Evolutionary conservation across 2,113 vertebrate species (phyloP).

Genomic region (Lagopus muta): DNA sequence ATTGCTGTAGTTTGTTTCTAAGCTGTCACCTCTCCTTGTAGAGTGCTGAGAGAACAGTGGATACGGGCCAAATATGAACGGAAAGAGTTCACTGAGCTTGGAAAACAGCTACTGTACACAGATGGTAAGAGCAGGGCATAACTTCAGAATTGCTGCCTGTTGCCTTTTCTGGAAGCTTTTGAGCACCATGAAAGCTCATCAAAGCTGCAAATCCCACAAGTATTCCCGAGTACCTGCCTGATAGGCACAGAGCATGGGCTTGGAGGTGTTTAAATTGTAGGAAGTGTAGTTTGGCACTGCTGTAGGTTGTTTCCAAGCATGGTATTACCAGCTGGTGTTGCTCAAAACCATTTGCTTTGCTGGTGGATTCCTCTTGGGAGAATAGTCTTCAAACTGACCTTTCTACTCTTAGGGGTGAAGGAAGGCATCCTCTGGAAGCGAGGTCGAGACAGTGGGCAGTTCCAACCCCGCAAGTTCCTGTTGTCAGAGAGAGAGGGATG

Average conservation of each 20-base stretch:
- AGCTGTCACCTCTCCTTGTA: slow-evolving; percentile 53
- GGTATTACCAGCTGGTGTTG: neutral
- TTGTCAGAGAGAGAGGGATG: slow-evolving; percentile 87
- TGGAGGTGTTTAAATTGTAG: neutral
- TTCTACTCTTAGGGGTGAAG: slow-evolving; percentile 75
- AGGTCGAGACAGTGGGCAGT: slow-evolving; percentile 90
- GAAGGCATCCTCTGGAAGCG: slow-evolving; percentile 89
- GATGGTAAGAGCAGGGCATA: slow-evolving; percentile 75
- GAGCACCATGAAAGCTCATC: neutral
- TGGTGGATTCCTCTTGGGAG: neutral
- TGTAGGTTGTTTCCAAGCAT: neutral
- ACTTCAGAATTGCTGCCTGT: neutral
- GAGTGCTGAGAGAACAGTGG: slow-evolving; percentile 91
- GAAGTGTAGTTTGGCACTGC: neutral
- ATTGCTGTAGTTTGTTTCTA: neutral
- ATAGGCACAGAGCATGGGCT: neutral
- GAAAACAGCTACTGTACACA: slow-evolving; percentile 76
- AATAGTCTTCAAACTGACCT: neutral
- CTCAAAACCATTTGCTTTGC: neutral
- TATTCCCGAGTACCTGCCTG: neutral
- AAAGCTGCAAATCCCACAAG: neutral
- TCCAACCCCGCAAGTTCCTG: slow-evolving; percentile 86
- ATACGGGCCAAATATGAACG: slow-evolving; percentile 91
- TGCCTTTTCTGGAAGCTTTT: neutral
- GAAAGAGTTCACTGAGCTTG: slow-evolving; percentile 80